Base-by-base conservation (phyloP, 2,888 invertebrate genomes). In the Pachymerium ferrugineum region DNA sequence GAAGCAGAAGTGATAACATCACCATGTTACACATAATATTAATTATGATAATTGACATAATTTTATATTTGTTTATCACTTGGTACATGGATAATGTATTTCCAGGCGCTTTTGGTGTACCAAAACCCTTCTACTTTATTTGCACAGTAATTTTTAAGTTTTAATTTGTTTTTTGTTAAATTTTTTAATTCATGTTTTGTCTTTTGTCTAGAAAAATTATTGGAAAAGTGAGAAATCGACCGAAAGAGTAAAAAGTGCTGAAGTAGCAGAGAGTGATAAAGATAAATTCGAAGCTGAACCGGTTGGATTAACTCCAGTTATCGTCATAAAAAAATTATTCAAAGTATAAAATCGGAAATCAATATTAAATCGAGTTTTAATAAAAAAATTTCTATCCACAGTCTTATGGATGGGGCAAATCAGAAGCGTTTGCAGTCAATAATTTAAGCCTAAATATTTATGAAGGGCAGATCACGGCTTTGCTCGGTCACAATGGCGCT, bases 401-500 rank as follows among this genome's bases (percentile, higher is more conserved):
- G 30, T 25, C 33, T 19, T 69, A 31, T 16, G 31, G 19, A 19
- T 30, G 2, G 19, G 10, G 10, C 38, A 69, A 69, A 5, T 16
- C 30, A 12, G 69, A 30, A 10, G 31, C 16, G 14, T 19, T 83
- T 3, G 93, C 90, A 19, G 88, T 95, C 0, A 85, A 88, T 78
- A 86, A 89, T 1, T 89, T 92, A 38, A 90, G 90, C 80, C 83
- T 93, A 74, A 90, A 90, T 74, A 90, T 93, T 76, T 93, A 93
- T 83, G 91, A 92, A 80, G 92, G 88, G 0, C 92, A 93, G 82
- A 93, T 93, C 76, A 93, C 93, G 0, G 92, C 92, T 0, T 89
- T 93, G 22, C 83, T 93, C 75, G 93, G 93, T 0, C 93, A 93
- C 79, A 93, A 93, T 79, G 93, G 93, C 0, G 93, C 93, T 35